phyloP scores from a whole-genome alignment of 2,888 invertebrate genomes.

The Vannuccia rotundouncinata region DNA sequence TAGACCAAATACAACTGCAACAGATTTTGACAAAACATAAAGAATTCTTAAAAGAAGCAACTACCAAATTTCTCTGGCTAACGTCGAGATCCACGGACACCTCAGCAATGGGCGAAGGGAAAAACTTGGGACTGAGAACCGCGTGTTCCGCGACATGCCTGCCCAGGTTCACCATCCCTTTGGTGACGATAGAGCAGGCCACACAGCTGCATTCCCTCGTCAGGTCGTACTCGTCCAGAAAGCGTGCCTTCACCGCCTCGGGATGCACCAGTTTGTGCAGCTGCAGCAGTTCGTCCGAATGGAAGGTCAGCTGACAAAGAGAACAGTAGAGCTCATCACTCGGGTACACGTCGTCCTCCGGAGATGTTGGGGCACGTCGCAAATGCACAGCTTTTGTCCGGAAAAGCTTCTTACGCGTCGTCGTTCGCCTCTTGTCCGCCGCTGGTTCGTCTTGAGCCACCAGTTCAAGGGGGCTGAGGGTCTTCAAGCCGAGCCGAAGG shows the following conservation, averaged over 20 bases:
- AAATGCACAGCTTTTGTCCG: slow-evolving; percentile 48
- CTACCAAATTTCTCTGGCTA: no score
- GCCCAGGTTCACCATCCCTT: not conserved
- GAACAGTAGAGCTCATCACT: not conserved
- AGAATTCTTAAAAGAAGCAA: not conserved
- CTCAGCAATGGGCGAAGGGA: not conserved
- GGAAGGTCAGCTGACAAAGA: not conserved
- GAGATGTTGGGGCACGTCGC: not conserved
- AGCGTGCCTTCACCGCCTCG: not conserved
- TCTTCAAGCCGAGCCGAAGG: no score
- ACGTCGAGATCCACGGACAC: not conserved
- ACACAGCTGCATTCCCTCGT: not conserved
- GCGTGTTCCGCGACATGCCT: slow-evolving; percentile 5
- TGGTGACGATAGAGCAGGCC: not conserved
- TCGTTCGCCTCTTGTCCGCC: no score
- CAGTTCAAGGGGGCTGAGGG: not conserved
- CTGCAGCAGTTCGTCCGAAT: not conserved
- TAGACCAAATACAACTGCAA: no score
- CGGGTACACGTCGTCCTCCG: no score
- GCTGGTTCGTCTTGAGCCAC: no score
- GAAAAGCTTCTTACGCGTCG: no score
- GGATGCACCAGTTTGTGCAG: not conserved
- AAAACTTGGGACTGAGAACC: not conserved
- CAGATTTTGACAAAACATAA: not conserved
- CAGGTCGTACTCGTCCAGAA: not conserved